Evolutionary conservation across 2,888 invertebrate species (phyloP).

Genomic region (Meta bourneti): DNA sequence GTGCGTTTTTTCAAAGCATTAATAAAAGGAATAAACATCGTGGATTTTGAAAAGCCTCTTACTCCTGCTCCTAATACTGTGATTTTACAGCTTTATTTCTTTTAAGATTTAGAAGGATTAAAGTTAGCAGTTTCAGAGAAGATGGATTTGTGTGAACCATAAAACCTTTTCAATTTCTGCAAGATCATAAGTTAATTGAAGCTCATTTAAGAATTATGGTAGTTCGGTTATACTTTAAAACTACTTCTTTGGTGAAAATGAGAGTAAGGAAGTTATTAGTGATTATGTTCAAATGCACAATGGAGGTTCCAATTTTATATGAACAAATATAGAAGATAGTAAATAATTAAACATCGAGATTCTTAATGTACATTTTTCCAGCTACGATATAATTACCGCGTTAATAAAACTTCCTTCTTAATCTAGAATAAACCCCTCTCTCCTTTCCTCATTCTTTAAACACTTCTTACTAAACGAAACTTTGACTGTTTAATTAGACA

Average conservation of each 20-base stretch:
- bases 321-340: neutral
- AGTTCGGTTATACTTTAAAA: too few species aligned
- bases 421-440: too few species aligned
- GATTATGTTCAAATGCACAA: too few species aligned
- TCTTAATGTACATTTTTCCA: neutral
- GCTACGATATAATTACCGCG: too few species aligned
- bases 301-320: neutral
- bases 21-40: neutral
- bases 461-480: too few species aligned
- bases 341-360: neutral
- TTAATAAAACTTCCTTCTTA: too few species aligned
- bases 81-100: neutral
- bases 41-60: neutral
- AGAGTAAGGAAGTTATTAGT: too few species aligned
- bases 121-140: neutral
- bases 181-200: neutral
- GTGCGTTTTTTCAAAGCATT: neutral
- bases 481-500: too few species aligned
- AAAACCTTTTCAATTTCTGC: too few species aligned
- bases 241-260: too few species aligned
- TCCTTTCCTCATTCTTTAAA: too few species aligned
- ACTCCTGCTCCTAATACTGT: neutral
- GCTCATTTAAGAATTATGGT: neutral
- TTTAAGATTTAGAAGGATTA: neutral
- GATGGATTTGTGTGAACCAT: neutral